Evolutionary conservation across 2,888 invertebrate genomes (phyloP).

Genomic region (Pteria penguin): DNA sequence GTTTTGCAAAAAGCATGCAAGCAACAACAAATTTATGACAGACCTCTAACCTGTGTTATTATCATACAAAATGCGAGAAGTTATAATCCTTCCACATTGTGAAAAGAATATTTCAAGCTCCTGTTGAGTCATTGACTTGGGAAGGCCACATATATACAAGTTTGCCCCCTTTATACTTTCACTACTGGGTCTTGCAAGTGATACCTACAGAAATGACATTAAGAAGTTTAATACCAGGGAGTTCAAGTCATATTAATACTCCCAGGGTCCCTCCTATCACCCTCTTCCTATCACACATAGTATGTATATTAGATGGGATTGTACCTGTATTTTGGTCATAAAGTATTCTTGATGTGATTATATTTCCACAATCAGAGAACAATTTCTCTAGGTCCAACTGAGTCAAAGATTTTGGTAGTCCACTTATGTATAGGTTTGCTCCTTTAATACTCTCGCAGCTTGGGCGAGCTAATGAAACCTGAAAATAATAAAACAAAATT

Average conservation of each 20-base stretch:
- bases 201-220: constrained; percentile 72
- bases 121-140: constrained; percentile 79
- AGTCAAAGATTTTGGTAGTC: constrained; percentile 80
- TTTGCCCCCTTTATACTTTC: constrained; percentile 81
- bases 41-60: constrained; percentile 78
- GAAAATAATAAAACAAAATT: constrained; percentile 67
- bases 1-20: constrained; percentile 34
- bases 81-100: constrained; percentile 80
- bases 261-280: not conserved
- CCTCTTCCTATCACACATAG: not conserved
- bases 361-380: constrained; percentile 80
- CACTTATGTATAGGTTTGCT: constrained; percentile 81
- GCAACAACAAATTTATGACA: constrained; percentile 26
- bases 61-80: constrained; percentile 81
- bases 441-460: constrained; percentile 81
- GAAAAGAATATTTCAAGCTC: constrained; percentile 80
- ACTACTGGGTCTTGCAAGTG: constrained; percentile 80
- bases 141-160: constrained; percentile 81
- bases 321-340: constrained; percentile 80
- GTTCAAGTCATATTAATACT: not conserved
- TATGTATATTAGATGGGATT: constrained; percentile 2
- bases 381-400: constrained; percentile 81
- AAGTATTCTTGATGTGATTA: constrained; percentile 81
- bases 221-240: not conserved
- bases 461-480: constrained; percentile 81